These are phyloP conservation scores for Acronicta leporina DNA, from an alignment of 2,888 invertebrate species.

Conservation along the genomic window DNA sequence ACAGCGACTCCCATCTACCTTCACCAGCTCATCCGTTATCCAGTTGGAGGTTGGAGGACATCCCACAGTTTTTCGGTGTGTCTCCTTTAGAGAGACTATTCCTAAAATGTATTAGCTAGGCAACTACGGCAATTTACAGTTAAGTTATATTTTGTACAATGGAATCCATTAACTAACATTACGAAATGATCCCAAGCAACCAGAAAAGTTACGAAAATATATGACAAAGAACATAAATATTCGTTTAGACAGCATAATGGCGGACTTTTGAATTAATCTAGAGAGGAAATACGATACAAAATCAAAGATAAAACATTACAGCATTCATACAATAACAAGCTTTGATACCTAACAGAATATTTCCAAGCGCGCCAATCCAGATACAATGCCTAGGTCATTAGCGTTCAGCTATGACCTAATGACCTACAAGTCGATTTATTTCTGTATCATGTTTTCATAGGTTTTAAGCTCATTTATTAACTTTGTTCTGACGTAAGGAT, in stretches of 20 bases:
- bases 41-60: no score
- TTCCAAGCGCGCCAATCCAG: constrained; percentile 26
- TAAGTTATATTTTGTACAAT: no score
- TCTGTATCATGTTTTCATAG: constrained; percentile 46
- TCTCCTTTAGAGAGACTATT: no score
- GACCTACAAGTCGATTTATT: constrained; percentile 54
- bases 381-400: constrained; percentile 59
- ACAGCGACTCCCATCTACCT: no score
- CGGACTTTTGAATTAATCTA: no score
- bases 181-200: neutral
- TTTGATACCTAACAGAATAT: constrained; percentile 27
- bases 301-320: constrained; percentile 26
- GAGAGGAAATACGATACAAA: constrained; percentile 14
- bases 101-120: no score
- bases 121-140: no score
- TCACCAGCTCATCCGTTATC: no score
- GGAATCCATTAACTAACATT: neutral
- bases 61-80: no score
- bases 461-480: constrained; percentile 29
- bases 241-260: no score
- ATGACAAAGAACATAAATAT: no score
- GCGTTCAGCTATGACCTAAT: constrained; percentile 61
- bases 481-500: constrained; percentile 39
- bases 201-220: no score
- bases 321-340: constrained; percentile 31